These are phyloP conservation scores for Porites cylindrica DNA, from an alignment of 92 coral and sea anemone species.

Conservation along the genomic window DNA sequence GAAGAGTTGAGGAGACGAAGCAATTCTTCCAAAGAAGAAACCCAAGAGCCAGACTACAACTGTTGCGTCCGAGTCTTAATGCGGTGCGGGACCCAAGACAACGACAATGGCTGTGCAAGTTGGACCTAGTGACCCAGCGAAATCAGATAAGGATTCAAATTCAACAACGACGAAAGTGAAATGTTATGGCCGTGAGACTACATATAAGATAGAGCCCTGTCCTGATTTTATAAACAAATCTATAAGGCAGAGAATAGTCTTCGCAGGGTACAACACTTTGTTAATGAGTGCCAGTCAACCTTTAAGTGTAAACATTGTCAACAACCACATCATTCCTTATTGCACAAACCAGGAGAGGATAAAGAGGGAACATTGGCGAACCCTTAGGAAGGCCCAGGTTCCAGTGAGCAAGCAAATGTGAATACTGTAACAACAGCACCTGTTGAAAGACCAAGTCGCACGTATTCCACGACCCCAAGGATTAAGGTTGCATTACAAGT, in stretches of 20 bases:
- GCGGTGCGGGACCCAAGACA: neutral
- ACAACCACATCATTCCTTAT: constrained; percentile 63
- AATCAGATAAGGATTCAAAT: neutral
- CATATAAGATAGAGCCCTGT: constrained; percentile 54
- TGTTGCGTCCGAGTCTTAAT: too few species aligned
- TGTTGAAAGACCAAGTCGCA: constrained; percentile 21
- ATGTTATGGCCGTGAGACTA: constrained; percentile 24
- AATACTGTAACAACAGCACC: constrained; percentile 24
- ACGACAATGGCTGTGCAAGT: neutral
- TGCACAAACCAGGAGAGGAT: constrained; percentile 59
- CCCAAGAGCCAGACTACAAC: too few species aligned
- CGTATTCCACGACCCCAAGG: constrained; percentile 15
- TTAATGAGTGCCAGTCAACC: constrained; percentile 49
- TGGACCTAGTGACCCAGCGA: too few species aligned
- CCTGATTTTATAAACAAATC: constrained; percentile 17
- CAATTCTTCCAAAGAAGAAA: too few species aligned
- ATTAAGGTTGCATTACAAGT: constrained; percentile 67
- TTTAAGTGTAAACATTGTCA: constrained; percentile 56
- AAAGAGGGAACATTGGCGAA: constrained; percentile 1
- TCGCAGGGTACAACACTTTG: constrained; percentile 40
- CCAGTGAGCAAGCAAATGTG: constrained; percentile 8
- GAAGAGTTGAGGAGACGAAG: too few species aligned
- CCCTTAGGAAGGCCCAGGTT: neutral
- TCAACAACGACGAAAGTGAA: constrained; percentile 10
- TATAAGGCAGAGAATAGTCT: constrained; percentile 29